These are phyloP conservation scores for Sander lucioperca DNA, from an alignment of 2,113 vertebrate genomes.

Conservation along the genomic window DNA sequence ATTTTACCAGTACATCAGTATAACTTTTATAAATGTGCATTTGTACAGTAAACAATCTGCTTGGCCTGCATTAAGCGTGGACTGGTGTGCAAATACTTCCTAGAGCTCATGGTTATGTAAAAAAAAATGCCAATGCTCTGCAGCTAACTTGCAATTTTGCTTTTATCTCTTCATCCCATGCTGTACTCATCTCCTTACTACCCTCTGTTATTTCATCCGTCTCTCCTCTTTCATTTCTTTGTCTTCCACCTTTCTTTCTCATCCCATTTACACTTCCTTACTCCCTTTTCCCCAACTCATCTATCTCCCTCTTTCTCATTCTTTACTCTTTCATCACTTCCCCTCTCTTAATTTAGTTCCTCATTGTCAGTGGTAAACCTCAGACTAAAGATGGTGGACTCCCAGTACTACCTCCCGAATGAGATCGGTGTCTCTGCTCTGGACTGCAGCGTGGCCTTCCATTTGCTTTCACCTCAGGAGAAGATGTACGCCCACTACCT, in stretches of 20 bases:
- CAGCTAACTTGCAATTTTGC: background rate
- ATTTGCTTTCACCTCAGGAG: constrained; percentile 88
- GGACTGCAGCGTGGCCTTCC: constrained; percentile 90
- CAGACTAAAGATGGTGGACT: constrained; percentile 86
- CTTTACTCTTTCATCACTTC: no score
- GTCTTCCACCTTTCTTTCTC: background rate
- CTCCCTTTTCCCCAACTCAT: background rate
- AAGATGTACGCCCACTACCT: constrained; percentile 91
- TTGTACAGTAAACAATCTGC: background rate
- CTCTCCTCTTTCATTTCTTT: background rate
- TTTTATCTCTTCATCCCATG: background rate
- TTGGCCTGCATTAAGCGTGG: background rate
- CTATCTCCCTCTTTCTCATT: background rate
- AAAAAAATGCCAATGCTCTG: background rate
- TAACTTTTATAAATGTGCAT: background rate
- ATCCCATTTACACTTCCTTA: background rate
- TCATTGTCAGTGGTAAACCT: constrained; percentile 27
- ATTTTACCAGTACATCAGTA: background rate
- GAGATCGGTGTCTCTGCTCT: constrained; percentile 89
- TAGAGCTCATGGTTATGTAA: background rate
- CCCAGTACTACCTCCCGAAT: constrained; percentile 93
- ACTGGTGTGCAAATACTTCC: constrained; percentile 32
- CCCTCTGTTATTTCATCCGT: background rate
- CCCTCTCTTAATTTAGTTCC: constrained; percentile 38
- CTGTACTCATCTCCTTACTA: background rate